These are phyloP conservation scores for Mus pahari DNA, from an alignment of 2,113 vertebrate genomes.

Conservation along the genomic window DNA sequence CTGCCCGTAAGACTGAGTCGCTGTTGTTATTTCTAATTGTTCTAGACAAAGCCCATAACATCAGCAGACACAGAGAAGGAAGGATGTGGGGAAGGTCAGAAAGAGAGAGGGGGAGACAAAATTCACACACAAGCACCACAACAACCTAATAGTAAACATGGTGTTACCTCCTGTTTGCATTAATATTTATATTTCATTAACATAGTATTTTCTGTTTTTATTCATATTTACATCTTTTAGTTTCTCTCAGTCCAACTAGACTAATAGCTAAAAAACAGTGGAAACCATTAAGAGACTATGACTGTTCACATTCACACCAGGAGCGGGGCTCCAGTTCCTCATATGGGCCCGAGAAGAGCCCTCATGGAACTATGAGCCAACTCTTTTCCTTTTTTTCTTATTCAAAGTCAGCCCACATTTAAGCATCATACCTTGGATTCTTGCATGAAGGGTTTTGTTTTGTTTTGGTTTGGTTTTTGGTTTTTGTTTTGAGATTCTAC, in stretches of 20 bases:
- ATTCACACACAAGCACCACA: no score
- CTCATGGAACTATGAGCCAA: neutral
- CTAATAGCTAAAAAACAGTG: neutral
- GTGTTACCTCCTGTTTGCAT: neutral
- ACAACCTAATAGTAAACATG: no score
- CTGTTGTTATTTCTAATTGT: neutral
- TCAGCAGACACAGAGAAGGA: neutral
- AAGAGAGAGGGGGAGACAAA: neutral
- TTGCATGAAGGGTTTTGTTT: neutral
- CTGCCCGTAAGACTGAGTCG: neutral
- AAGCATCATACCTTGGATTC: neutral
- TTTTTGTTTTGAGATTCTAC: neutral
- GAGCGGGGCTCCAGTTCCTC: neutral
- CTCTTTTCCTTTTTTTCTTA: neutral
- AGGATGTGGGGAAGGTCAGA: neutral
- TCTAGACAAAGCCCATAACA: neutral
- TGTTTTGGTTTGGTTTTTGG: neutral
- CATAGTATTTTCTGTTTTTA: neutral
- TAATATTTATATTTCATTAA: neutral
- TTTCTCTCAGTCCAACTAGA: neutral
- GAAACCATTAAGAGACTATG: neutral
- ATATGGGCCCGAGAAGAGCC: fast-evolving
- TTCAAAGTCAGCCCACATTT: neutral
- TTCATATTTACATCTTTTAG: neutral
- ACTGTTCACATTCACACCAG: fast-evolving